Conservation (phyloP, 2,888 invertebrate species). For the Meghimatium bilineatum region DNA sequence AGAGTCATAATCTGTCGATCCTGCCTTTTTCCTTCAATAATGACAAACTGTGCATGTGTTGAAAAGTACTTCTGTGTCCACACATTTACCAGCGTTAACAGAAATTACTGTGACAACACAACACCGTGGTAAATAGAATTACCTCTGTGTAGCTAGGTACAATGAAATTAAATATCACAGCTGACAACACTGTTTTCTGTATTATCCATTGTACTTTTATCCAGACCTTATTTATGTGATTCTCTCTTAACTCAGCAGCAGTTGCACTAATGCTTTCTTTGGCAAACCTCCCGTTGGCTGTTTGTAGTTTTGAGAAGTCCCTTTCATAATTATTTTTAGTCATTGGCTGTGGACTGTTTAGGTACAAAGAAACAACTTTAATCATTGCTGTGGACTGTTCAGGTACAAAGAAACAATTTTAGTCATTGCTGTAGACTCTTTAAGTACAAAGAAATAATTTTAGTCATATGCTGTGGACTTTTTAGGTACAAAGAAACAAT, state of each 20-base stretch:
- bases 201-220: neutral
- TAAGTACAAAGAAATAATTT: too few relatives aligned
- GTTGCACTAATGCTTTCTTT: neutral
- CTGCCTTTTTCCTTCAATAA: neutral
- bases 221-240: neutral
- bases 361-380: neutral
- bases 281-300: neutral
- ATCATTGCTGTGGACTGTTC: too few relatives aligned
- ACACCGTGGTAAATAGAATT: neutral
- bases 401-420: too few relatives aligned
- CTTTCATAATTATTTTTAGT: neutral
- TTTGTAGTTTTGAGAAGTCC: neutral
- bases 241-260: neutral
- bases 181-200: neutral
- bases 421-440: too few relatives aligned
- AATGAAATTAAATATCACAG: neutral
- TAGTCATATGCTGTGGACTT: too few relatives aligned
- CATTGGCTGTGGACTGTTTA: neutral
- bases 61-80: conserved; percentile 3
- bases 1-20: neutral
- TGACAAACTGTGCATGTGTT: neutral
- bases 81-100: conserved; percentile 25
- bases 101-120: conserved; percentile 22
- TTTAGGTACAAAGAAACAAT: too few relatives aligned
- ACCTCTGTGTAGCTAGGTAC: neutral